phyloP scores from a whole-genome alignment of 2,797 vertebrate species.

The Lagodon rhomboides region DNA sequence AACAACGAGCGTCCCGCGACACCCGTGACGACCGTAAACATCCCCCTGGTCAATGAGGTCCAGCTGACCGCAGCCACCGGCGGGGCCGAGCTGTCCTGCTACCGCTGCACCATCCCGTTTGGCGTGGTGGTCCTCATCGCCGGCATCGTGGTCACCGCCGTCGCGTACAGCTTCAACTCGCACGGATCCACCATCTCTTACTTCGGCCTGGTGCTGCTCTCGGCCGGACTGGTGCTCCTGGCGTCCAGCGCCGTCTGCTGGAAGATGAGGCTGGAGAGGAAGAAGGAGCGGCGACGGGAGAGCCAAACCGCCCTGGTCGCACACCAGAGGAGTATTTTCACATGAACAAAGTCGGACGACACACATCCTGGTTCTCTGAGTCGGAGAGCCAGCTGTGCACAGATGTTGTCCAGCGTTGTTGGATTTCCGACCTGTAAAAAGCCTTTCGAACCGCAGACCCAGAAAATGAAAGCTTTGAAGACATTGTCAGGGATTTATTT shows the following conservation, averaged over 20 bases:
- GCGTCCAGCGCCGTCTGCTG: slow-evolving; percentile 92
- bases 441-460: slow-evolving; percentile 34
- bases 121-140: slow-evolving; percentile 95
- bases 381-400: slow-evolving; percentile 49
- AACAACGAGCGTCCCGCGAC: slow-evolving; percentile 78
- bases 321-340: slow-evolving; percentile 90
- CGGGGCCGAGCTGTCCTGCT: slow-evolving; percentile 95
- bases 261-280: slow-evolving; percentile 90
- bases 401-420: slow-evolving; percentile 32
- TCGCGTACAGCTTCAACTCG: slow-evolving; percentile 97
- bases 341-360: slow-evolving; percentile 66
- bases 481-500: slow-evolving; percentile 56
- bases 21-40: slow-evolving; percentile 38
- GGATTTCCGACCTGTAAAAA: slow-evolving; percentile 35
- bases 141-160: slow-evolving; percentile 92
- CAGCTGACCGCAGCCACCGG: slow-evolving; percentile 95
- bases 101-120: slow-evolving; percentile 94
- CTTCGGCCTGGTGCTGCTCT: slow-evolving; percentile 93
- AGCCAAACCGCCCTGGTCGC: slow-evolving; percentile 92
- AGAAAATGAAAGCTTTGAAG: slow-evolving; percentile 67
- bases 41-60: slow-evolving; percentile 91
- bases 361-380: background rate
- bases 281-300: slow-evolving; percentile 93
- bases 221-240: slow-evolving; percentile 89
- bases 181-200: slow-evolving; percentile 97